These are phyloP conservation scores for Deroplatys truncata DNA, from an alignment of 2,888 invertebrate genomes.

Conservation along the genomic window DNA sequence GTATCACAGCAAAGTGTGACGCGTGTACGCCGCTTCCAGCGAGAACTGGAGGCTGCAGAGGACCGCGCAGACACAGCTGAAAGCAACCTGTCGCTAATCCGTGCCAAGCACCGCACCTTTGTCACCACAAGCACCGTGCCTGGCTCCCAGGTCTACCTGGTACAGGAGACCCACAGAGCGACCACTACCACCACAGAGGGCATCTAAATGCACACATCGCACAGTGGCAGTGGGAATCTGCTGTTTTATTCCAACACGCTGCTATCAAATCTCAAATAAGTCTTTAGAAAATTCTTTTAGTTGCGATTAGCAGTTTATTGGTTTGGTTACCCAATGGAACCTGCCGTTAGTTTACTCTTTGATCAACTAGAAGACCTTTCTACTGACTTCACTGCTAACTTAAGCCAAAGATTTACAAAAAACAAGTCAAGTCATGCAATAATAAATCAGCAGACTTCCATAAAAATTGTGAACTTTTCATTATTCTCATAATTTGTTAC, in stretches of 20 bases:
- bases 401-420: background rate
- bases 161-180: conserved; percentile 70
- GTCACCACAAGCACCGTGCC: conserved; percentile 91
- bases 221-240: conserved; percentile 4
- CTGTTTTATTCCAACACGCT: background rate
- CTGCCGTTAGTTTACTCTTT: background rate
- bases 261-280: background rate
- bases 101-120: conserved; percentile 97
- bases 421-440: background rate
- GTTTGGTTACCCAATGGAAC: background rate
- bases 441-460: conserved; percentile 9
- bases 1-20: conserved; percentile 89
- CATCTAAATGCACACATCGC: conserved; percentile 21
- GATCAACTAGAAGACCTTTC: background rate
- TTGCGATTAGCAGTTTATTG: background rate
- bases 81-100: conserved; percentile 89
- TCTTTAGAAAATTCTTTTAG: background rate
- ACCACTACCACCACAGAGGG: conserved; percentile 38
- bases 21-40: conserved; percentile 96
- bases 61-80: conserved; percentile 94
- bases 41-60: conserved; percentile 95
- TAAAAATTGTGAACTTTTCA: background rate
- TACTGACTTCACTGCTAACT: background rate
- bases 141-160: conserved; percentile 86
- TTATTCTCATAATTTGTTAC: conserved; percentile 1